Conservation (phyloP, 2,888 invertebrate species). For the Metallyticus violacea region DNA sequence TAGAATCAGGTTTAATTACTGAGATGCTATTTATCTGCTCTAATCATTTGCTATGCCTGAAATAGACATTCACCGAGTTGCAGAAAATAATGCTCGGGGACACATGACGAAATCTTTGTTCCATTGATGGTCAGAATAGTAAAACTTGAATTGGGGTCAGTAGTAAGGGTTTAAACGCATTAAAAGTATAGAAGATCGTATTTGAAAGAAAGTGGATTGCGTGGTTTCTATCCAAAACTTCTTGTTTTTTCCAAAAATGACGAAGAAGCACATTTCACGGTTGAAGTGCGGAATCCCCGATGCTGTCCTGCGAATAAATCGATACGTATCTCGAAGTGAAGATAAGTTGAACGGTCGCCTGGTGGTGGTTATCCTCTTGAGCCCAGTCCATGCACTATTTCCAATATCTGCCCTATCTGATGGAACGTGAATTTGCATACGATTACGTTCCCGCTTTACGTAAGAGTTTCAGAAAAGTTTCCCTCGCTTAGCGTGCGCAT, state of each 20-base stretch:
- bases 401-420: not conserved
- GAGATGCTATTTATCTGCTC: too few species aligned
- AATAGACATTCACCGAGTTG: too few species aligned
- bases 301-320: not conserved
- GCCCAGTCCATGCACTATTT: not conserved
- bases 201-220: too few species aligned
- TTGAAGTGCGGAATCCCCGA: not conserved
- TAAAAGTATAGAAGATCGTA: too few species aligned
- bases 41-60: too few species aligned
- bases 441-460: not conserved
- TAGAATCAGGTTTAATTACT: too few species aligned
- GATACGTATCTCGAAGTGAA: not conserved
- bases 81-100: too few species aligned
- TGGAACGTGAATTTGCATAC: slow-evolving; percentile 15
- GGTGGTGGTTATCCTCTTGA: not conserved
- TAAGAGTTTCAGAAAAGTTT: not conserved
- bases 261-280: not conserved
- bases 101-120: too few species aligned
- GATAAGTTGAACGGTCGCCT: not conserved
- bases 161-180: too few species aligned
- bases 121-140: too few species aligned
- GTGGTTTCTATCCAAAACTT: not conserved
- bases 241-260: not conserved
- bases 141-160: too few species aligned
- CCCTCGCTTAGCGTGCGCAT: not conserved